A percentile compares a stretch with the other conserved stretches of the same genome.
Conservation (phyloP, 2,113 vertebrate species). For the Callocephalon fimbriatum region DNA sequence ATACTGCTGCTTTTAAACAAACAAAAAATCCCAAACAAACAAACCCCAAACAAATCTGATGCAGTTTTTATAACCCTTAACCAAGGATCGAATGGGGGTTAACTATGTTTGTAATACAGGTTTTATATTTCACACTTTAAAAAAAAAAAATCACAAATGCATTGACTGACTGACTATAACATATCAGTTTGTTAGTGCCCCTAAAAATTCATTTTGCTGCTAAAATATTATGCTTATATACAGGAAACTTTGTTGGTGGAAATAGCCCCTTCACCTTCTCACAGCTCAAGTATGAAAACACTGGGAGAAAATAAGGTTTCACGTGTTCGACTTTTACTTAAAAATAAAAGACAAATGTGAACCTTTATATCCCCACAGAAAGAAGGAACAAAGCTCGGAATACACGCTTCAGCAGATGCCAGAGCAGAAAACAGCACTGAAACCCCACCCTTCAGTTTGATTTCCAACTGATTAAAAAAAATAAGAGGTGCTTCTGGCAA, state of each 20-base stretch:
- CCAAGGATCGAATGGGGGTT: neutral
- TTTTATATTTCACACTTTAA: neutral
- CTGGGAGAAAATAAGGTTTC: neutral
- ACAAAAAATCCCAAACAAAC: neutral
- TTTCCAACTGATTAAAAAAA: neutral
- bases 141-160: fast-evolving
- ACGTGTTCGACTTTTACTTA: neutral
- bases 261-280: neutral
- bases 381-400: neutral
- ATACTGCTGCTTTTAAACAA: neutral
- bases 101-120: neutral
- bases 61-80: neutral
- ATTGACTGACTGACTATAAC: neutral
- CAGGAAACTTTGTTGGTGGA: neutral
- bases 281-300: neutral
- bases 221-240: neutral
- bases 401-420: neutral
- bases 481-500: neutral
- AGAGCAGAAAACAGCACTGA: neutral
- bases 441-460: neutral
- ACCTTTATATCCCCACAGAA: neutral
- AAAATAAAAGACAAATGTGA: neutral
- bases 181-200: neutral
- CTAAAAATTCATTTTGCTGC: neutral
- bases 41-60: neutral